A percentile compares a stretch with the other conserved stretches of the same genome.
Conservation (phyloP, 1,140 invertebrate genomes). For the Caerostris extrusa region DNA sequence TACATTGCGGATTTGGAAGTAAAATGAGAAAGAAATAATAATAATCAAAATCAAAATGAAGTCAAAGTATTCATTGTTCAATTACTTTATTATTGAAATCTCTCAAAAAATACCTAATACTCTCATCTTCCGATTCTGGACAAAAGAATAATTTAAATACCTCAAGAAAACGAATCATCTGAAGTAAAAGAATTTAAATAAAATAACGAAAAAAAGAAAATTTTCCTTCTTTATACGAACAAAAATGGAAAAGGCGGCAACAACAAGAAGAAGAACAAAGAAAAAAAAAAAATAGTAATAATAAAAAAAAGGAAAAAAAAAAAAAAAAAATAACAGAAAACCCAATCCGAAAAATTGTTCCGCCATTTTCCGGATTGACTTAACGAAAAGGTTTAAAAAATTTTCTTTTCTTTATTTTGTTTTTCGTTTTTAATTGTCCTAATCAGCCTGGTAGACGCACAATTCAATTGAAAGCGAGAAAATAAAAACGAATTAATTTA, state of each 20-base stretch:
- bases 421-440: neutral
- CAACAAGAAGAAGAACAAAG: neutral
- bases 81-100: constrained; percentile 68
- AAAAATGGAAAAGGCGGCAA: neutral
- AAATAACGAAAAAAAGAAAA: neutral
- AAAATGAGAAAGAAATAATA: neutral
- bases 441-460: neutral
- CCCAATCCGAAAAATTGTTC: constrained; percentile 26
- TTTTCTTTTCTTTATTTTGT: neutral
- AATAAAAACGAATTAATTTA: constrained; percentile 66
- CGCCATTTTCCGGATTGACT: neutral
- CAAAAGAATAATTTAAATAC: constrained; percentile 54
- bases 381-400: constrained; percentile 69
- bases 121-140: neutral
- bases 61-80: constrained; percentile 49
- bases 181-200: neutral
- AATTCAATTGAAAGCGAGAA: constrained; percentile 29
- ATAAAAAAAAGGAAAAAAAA: no score
- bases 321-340: neutral
- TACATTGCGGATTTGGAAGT: neutral
- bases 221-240: no score
- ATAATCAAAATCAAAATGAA: neutral
- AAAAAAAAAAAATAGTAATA: neutral
- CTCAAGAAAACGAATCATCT: constrained; percentile 8
- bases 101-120: constrained; percentile 22